These are phyloP conservation scores for Rhagoletis zephyria DNA, from an alignment of 1,140 invertebrate genomes.

Conservation along the genomic window DNA sequence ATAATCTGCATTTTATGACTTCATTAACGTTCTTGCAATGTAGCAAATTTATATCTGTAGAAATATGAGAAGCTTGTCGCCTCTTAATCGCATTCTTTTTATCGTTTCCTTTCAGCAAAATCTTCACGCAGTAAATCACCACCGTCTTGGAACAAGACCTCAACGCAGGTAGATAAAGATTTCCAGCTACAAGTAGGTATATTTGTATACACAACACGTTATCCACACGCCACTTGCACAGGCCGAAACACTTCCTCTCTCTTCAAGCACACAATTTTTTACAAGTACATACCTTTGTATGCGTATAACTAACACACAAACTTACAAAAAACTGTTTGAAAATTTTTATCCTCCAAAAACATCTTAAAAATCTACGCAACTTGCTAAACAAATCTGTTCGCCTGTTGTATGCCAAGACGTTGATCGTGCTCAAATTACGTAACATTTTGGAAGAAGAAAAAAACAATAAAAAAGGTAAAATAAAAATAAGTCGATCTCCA, in stretches of 20 bases:
- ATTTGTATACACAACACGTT: not conserved
- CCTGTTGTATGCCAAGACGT: conserved; percentile 15
- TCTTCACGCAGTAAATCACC: not conserved
- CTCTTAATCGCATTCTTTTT: too few relatives aligned
- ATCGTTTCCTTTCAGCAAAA: too few relatives aligned
- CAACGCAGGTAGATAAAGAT: not conserved
- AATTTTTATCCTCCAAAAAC: not conserved
- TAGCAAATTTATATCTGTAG: too few relatives aligned
- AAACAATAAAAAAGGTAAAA: too few relatives aligned
- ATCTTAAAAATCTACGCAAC: not conserved
- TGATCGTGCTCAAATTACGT: conserved; percentile 45
- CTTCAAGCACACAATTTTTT: not conserved
- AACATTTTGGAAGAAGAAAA: not conserved
- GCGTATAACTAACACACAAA: not conserved
- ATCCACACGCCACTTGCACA: not conserved
- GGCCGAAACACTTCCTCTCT: not conserved
- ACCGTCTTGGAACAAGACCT: not conserved
- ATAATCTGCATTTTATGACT: too few relatives aligned
- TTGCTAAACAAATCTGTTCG: not conserved
- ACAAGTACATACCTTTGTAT: not conserved
- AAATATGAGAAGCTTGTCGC: too few relatives aligned
- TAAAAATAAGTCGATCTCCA: too few relatives aligned
- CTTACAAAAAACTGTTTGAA: not conserved
- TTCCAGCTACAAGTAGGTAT: not conserved
- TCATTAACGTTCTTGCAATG: too few relatives aligned